Base-by-base conservation (phyloP, 37 sponge, comb jelly and placozoan species). In the Halisarca cf. caerulea region DNA sequence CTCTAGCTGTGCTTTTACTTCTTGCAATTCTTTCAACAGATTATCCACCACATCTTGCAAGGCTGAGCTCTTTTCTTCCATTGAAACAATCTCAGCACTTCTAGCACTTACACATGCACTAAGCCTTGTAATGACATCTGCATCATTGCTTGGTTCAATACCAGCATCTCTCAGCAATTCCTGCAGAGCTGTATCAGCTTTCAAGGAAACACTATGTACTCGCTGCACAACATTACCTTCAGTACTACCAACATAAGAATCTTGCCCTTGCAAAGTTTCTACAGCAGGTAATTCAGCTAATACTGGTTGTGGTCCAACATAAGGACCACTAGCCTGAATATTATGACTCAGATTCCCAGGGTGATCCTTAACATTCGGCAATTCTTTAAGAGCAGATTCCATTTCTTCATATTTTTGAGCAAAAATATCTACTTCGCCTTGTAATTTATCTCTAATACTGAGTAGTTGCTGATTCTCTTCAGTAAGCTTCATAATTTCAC, bases 131-230 rank as follows among this genome's bases (percentile, higher is more conserved):
- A 47, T 47, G 9, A 47, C 11, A 14, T 47, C 51, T 47, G 9
- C 51, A 11, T 14, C 77, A 74, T 35, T 44, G 2, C 18, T 39
- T n/a, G 42, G 7, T 2, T 36, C 77, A 3, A 74, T 40, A 7
- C 77, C 77, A 44, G 24, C 24, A 20, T 40, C 39, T 24, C 36
- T 35, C 45, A 82, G 41, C 64, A 15, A 0, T 23, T 15, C 2
- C 0, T 64, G 39, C 21, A 64, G 62, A 15, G 41, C 36, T 83
- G 70, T 37, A 40, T 79, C 80, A 14, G 77, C 59, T 15, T 86
- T 86, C 36, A 90, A 41, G 8, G 88, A 57, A 27, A 82, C 83
- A 21, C 44, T 72, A 42, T 86, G 58, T 3, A 78, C 55, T 9
- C 36, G 47, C 6, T 77, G 51, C 28, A 83, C 71, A 62, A 87